These are phyloP conservation scores for Lepidocyrtoides sp. DNA, from an alignment of 2,888 invertebrate species.

Conservation along the genomic window DNA sequence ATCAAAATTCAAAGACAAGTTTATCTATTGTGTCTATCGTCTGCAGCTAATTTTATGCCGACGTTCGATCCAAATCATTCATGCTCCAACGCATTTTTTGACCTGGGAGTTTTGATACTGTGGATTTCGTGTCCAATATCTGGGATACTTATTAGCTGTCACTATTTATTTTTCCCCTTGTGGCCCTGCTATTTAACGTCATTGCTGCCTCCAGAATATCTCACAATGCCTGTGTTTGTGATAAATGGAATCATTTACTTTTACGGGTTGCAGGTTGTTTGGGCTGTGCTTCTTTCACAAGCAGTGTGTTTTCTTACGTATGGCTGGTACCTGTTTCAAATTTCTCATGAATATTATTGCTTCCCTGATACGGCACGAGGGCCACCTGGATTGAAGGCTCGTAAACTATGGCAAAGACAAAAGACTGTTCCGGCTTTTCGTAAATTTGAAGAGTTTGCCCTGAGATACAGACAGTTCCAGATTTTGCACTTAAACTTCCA, in stretches of 20 bases:
- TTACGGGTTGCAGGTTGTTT: constrained; percentile 35
- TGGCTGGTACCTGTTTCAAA: constrained; percentile 20
- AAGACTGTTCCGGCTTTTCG: constrained; percentile 8
- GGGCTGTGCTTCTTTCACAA: constrained; percentile 35
- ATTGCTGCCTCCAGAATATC: background rate
- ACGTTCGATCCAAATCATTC: constrained; percentile 40
- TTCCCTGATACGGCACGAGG: background rate
- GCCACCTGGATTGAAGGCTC: background rate
- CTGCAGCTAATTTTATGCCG: constrained; percentile 55
- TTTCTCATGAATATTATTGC: constrained; percentile 43
- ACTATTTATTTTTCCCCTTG: constrained; percentile 45
- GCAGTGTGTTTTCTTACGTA: background rate
- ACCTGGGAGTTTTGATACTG: background rate
- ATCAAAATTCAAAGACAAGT: too few relatives aligned
- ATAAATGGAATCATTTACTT: background rate
- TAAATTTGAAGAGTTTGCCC: background rate
- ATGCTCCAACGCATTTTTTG: constrained; percentile 19
- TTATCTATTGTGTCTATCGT: background rate
- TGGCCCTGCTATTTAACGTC: constrained; percentile 63
- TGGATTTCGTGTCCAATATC: background rate
- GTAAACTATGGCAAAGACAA: background rate
- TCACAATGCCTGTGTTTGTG: background rate
- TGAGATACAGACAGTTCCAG: constrained; percentile 33
- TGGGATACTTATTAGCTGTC: constrained; percentile 21
- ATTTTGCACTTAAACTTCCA: constrained; percentile 27